phyloP scores from a whole-genome alignment of 2,113 vertebrate genomes.

The Neogobius melanostomus region DNA sequence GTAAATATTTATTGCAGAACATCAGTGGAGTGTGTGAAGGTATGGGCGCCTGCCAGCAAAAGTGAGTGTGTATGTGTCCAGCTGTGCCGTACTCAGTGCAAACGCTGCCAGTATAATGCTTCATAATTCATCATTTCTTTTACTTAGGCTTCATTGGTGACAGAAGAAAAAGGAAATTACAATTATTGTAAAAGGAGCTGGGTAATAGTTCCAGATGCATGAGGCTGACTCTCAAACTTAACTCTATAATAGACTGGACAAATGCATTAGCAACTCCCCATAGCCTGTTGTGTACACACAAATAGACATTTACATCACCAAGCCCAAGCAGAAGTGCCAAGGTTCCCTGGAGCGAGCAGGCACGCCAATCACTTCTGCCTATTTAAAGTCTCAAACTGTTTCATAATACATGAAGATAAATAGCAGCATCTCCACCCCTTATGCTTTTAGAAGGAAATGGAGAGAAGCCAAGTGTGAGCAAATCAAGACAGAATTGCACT shows the following conservation, averaged over 20 bases:
- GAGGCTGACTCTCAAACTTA: slow-evolving; percentile 30
- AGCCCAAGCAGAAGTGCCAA: slow-evolving; percentile 1
- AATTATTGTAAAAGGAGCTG: slow-evolving; percentile 40
- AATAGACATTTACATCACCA: slow-evolving; percentile 6
- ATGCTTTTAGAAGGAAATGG: slow-evolving; percentile 23
- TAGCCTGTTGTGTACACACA: slow-evolving; percentile 6
- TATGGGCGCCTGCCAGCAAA: slow-evolving; percentile 60
- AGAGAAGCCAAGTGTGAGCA: slow-evolving; percentile 34
- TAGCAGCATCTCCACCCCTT: background rate
- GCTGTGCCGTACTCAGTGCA: slow-evolving; percentile 48
- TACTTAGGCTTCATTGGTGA: slow-evolving; percentile 47
- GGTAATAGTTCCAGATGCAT: slow-evolving; percentile 37
- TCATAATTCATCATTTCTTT: slow-evolving; percentile 56
- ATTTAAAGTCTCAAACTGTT: slow-evolving; percentile 10
- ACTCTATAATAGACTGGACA: slow-evolving; percentile 11
- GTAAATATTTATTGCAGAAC: slow-evolving; percentile 75
- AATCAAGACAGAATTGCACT: background rate
- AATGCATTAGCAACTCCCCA: slow-evolving; percentile 12
- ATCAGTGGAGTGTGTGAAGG: slow-evolving; percentile 70
- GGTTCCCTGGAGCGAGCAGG: background rate
- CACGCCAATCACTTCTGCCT: slow-evolving; percentile 6
- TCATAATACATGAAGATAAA: slow-evolving; percentile 25
- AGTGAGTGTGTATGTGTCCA: slow-evolving; percentile 54
- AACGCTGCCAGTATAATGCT: slow-evolving; percentile 37
- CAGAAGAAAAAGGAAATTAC: slow-evolving; percentile 44